Evolutionary conservation across 2,888 invertebrate genomes (phyloP), one percentile per base, ranked within the genome.

Genomic region (Lymantria monacha): DNA sequence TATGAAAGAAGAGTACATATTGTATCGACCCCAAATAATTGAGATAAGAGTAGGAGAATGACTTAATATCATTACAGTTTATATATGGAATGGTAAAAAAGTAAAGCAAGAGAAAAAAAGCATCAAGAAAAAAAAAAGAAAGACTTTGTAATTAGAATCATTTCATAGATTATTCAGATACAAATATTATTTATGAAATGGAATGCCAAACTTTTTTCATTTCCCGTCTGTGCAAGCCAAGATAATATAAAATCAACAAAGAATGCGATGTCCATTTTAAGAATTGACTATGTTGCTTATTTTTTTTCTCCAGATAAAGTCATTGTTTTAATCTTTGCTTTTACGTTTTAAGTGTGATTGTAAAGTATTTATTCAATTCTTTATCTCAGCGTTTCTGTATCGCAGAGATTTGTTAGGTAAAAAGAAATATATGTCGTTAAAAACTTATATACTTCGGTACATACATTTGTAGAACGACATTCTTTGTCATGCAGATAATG

Each of bases 141-240:
- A 22, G 22, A 22, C 2, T 22, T 22, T 22, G 22, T 22, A 22
- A 22, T 22, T 22, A 22, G 22, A 22, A 22, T 22, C 22, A 5
- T 22, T 22, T 22, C 22, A 3, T 22, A 41, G 58, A 51, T 60
- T 53, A 52, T 59, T 66, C 53, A 14, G 14, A 51, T 57, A 51
- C 38, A 49, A 55, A 53, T 42, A 44, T 51, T 47, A 43, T 53
- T 43, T 50, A 46, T 50, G 43, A 49, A 65, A 65, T 59, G 41
- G 58, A 60, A 57, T 55, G 54, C 15, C n/a, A 33, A 71, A 69
- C 61, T 65, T 67, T 70, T 61, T 64, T 61, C 48, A 71, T 72
- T 71, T 69, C 60, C 62, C 50, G 43, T 54, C 42, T 44, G 15
- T 48, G 49, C 48, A 50, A 52, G 44, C 43, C 56, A 52, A 53